Conservation (phyloP, 1,140 invertebrate genomes). For the Spodoptera frugiperda region DNA sequence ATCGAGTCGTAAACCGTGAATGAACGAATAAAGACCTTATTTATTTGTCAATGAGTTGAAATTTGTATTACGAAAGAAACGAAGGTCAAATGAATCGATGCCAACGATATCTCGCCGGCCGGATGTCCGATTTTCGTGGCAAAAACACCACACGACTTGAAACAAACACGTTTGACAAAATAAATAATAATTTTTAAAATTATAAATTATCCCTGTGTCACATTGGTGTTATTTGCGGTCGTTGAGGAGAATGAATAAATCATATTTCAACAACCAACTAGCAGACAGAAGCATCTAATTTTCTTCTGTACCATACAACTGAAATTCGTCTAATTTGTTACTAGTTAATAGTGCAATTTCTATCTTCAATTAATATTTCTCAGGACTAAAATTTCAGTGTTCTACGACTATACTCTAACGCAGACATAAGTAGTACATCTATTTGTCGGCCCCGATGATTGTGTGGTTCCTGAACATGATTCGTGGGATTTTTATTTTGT, state of each 20-base stretch:
- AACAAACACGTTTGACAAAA: slow-evolving; percentile 2
- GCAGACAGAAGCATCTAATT: no score
- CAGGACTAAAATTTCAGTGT: no score
- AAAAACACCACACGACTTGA: slow-evolving; percentile 30
- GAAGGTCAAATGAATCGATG: slow-evolving; percentile 43
- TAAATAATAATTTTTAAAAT: neutral
- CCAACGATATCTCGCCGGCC: slow-evolving; percentile 21
- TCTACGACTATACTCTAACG: no score
- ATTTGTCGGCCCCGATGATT: no score
- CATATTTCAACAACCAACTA: no score
- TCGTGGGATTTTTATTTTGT: no score
- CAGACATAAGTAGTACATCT: no score
- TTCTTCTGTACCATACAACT: no score
- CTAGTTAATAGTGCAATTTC: no score
- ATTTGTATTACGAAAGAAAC: slow-evolving; percentile 23
- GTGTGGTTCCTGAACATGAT: no score
- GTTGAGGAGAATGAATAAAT: neutral
- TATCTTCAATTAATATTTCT: no score
- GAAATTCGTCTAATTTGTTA: no score
- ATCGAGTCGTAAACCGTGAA: neutral
- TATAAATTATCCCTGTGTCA: neutral
- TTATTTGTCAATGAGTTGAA: slow-evolving; percentile 22
- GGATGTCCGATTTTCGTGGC: slow-evolving; percentile 43
- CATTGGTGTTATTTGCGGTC: neutral
- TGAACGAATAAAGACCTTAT: slow-evolving; percentile 29